Base-by-base conservation (phyloP, 2,888 invertebrate species). In the Diplazon laetatorius region DNA sequence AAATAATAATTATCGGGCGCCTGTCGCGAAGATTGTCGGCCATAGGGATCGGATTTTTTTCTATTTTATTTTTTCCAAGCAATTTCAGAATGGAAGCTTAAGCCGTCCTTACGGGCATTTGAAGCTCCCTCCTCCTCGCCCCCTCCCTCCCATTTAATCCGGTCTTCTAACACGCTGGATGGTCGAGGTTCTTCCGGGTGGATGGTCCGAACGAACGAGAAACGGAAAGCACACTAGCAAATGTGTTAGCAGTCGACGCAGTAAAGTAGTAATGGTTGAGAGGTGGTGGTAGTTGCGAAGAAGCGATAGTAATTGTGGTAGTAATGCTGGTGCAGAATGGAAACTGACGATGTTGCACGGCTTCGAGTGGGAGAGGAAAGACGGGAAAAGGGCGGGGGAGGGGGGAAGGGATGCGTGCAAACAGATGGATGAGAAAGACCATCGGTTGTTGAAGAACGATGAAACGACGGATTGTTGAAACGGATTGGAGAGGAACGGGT, bases 41-140 rank as follows among this genome's bases (percentile, higher is more conserved):
- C 59, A 69, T 50, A 72, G 65, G 82, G 81, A 83, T 80, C 80
- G 81, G 81, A 82, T 84, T 84, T 83, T 82, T 82, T 84, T 79
- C 78, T 74, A 68, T 82, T 8, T 46, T 66, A 80, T 82, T 83
- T 79, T 73, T 82, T 76, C 85, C 81, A 83, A 81, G 81, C 84
- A 86, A 87, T 87, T 85, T 83, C 78, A 77, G 82, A 82, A 79
- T 83, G 80, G 76, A 86, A 80, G 80, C 83, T 85, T 85, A 77
- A 84, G 80, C 77, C 70, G 72, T 80, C 59, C 66, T 83, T 73
- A 76, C 74, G 74, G 60, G 69, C 68, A 78, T 77, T 55, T 71
- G 76, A 72, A 65, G 65, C 74, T 72, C 72, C 80, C 82, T 86
- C n/a, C n/a, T n/a, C n/a, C n/a, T n/a, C n/a, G n/a, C n/a, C n/a